A percentile compares a stretch with the other conserved stretches of the same genome.
These are phyloP conservation scores for Chionoecetes opilio DNA, from an alignment of 1,140 invertebrate species.

Conservation along the genomic window DNA sequence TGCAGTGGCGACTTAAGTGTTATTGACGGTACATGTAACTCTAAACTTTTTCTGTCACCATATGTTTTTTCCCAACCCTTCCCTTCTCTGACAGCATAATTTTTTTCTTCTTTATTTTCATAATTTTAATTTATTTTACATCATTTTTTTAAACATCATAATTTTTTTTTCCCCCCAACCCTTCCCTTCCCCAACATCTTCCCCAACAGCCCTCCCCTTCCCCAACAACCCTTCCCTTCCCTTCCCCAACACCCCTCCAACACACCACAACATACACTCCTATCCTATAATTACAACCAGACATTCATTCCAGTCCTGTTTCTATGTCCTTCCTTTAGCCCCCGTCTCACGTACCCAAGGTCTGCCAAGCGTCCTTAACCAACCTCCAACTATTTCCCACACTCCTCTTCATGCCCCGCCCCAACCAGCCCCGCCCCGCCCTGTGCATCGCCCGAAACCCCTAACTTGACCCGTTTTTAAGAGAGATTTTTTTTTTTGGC, in stretches of 20 bases:
- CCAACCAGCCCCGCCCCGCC: neutral
- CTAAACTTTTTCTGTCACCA: no score
- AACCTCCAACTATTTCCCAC: neutral
- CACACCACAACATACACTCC: neutral
- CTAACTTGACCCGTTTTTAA: conserved; percentile 42
- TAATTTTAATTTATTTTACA: no score
- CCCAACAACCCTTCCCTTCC: no score
- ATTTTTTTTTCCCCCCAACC: no score
- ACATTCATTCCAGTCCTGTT: neutral
- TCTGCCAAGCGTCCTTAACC: neutral
- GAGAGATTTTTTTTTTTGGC: neutral
- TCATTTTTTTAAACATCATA: no score
- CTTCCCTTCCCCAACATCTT: no score
- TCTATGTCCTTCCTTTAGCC: neutral
- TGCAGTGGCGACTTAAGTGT: no score
- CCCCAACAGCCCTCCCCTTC: no score
- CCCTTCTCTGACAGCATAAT: neutral
- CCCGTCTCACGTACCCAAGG: neutral
- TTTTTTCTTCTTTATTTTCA: no score
- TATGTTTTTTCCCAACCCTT: neutral
- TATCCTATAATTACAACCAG: neutral
- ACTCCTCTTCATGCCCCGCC: neutral
- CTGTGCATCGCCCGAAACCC: neutral
- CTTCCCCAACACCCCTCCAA: no score
- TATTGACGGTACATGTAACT: no score